phyloP scores from a whole-genome alignment of 2,797 vertebrate genomes.

The Pantherophis alleghaniensis region DNA sequence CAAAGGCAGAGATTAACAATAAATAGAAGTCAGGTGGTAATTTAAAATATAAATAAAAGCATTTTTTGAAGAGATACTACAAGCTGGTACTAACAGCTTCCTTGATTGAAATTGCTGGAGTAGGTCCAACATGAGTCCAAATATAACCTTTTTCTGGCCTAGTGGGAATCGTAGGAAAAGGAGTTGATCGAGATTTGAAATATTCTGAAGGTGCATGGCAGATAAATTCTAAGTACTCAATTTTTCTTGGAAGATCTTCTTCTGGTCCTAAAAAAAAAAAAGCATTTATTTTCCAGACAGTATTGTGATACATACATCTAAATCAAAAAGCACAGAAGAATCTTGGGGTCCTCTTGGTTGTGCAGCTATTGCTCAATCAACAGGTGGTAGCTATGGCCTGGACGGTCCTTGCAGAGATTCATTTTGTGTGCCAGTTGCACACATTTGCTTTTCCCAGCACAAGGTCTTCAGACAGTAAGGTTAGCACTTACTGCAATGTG shows the following conservation, averaged over 20 bases:
- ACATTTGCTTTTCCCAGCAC: neutral
- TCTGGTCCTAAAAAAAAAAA: conserved; percentile 82
- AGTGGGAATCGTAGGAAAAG: conserved; percentile 91
- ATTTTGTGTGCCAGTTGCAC: neutral
- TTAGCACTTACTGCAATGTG: neutral
- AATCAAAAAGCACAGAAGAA: neutral
- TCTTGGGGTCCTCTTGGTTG: neutral
- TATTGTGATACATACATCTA: neutral
- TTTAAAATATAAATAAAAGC: conserved; percentile 21
- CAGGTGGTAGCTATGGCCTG: neutral
- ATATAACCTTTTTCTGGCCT: conserved; percentile 93
- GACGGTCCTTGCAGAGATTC: neutral
- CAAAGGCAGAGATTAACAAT: conserved; percentile 39
- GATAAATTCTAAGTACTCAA: conserved; percentile 97
- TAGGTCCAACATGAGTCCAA: conserved; percentile 94
- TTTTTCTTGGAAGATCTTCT: conserved; percentile 96
- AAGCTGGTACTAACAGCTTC: conserved; percentile 81
- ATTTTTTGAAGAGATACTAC: conserved; percentile 60
- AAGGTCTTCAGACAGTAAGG: neutral
- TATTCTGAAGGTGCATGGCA: conserved; percentile 98
- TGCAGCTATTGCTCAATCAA: neutral
- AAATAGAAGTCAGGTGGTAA: conserved; percentile 33
- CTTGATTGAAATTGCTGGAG: conserved; percentile 85
- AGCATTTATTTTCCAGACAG: neutral
- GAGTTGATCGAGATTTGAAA: conserved; percentile 93